Evolutionary conservation across 2,797 vertebrate genomes (phyloP), one percentile per base, ranked within the genome.

Genomic region (Petrocephalus schoutedeni): DNA sequence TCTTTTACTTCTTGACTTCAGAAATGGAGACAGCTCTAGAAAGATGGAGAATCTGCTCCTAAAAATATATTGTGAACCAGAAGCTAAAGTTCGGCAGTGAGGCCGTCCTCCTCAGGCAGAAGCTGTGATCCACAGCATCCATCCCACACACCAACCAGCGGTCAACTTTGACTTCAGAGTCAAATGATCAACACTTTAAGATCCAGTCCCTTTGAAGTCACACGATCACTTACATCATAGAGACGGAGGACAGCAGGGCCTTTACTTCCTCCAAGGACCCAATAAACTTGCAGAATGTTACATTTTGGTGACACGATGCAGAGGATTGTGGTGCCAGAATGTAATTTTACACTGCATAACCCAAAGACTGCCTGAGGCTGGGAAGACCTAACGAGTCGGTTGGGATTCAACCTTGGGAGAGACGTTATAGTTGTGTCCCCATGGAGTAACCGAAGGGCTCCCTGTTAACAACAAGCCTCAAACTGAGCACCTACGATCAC

Each of bases 51-150:
- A 57, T 5, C 23, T 45, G 21, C 4, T 1, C 7, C 61, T 14
- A n/a, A 83, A 83, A 83, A 83, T 51, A 21, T 83, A 53, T 83
- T 8, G 77, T 83, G 77, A 83, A 53, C 8, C n/a, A 51, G 80
- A 45, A 53, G 41, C 49, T 53, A 51, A 49, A 53, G 80, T 4
- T 23, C n/a, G 12, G 21, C n/a, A 14, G 4, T 53, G 8, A 21
- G 45, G 41, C 19, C 7, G n/a, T 51, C 49, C 53, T 23, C 45
- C 9, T 54, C 51, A 28, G 53, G 49, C 21, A 83, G 80, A 83
- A 54, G 36, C 19, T 8, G 19, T 5, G 7, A 77, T 5, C 41
- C 6, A 49, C 41, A 49, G 41, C 16, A n/a, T 41, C 36, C 19
- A n/a, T 80, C 41, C 36, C 5, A 49, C 74, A 80, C 74, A 49